phyloP scores from a whole-genome alignment of 2,888 invertebrate species.

The Leptodirus hochenwartii region DNA sequence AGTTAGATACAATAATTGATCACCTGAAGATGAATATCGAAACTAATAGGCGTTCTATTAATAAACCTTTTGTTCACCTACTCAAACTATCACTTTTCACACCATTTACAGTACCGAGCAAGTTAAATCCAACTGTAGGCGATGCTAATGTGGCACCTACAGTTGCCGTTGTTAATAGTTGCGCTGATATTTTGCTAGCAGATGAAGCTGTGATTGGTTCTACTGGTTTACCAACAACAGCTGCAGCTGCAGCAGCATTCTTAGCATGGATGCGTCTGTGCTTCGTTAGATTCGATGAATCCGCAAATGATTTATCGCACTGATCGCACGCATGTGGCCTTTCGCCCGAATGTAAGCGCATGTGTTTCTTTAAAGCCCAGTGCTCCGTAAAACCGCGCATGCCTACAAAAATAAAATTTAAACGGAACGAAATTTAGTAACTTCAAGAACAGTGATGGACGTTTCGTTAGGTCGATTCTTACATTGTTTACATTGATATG shows the following conservation, averaged over 20 bases:
- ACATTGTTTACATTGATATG: constrained; percentile 40
- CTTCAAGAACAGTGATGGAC: not conserved
- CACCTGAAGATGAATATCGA: too few species aligned
- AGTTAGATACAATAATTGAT: constrained; percentile 31
- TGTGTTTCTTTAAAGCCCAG: constrained; percentile 45
- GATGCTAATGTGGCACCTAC: constrained; percentile 1
- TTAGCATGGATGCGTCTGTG: constrained; percentile 32
- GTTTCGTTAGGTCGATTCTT: too few species aligned
- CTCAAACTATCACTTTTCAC: too few species aligned
- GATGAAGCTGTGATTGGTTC: constrained; percentile 7
- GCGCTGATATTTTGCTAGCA: too few species aligned
- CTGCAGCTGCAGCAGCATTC: constrained; percentile 3
- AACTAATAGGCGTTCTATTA: too few species aligned
- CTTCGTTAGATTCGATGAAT: constrained; percentile 55
- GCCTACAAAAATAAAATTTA: constrained; percentile 1
- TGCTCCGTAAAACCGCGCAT: constrained; percentile 40
- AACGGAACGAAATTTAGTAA: constrained; percentile 2
- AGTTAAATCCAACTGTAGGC: too few species aligned
- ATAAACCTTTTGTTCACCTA: constrained; percentile 8
- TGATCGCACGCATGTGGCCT: constrained; percentile 52
- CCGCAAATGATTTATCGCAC: constrained; percentile 56
- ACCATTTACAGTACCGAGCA: too few species aligned
- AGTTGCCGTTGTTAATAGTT: not conserved
- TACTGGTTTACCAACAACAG: not conserved
- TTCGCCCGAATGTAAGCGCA: constrained; percentile 44